Evolutionary conservation across 1,140 invertebrate genomes (phyloP), one percentile per base, ranked within the genome.

Genomic region (Pinna nobilis): DNA sequence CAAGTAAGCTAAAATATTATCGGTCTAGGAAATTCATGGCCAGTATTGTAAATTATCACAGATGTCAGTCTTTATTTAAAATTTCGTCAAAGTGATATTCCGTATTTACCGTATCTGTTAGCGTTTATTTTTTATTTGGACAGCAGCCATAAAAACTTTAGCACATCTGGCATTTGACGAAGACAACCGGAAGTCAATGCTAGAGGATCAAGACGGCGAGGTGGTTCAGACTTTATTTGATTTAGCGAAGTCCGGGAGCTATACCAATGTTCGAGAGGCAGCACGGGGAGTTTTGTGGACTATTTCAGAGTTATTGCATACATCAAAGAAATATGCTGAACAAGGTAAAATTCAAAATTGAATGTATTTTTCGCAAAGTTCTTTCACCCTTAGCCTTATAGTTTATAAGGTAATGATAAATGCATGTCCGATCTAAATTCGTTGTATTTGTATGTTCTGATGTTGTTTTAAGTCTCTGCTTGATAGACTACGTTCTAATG

Each of bases 91-190:
- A 15, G 1, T 37, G 9, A 9, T 37, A 25, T 55, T 57, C 6
- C n/a, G 23, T 4, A 32, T 57, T 25, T 32, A 30, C 25, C 11
- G 25, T 32, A 30, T 30, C 6, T 5, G 11, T 61, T 61, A 20
- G n/a, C 23, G 35, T n/a, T 25, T 28, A 30, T 20, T 49, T 4
- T 51, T 18, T 20, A n/a, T 59, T 47, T 39, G 33, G 1, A 25
- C 39, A 69, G 66, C 51, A 7, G 66, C 66, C 0, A 57, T 32
- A n/a, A 69, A 39, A 11, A 23, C 37, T 32, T 11, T 69, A 20
- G 55, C 51, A 41, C 66, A 69, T 15, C 53, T 69, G 13, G 66
- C 66, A 4, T 69, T 69, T 9, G 39, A 69, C 20, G 51, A 55
- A 5, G 39, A 59, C 9, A 57, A 55, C 25, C 37, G 49, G 39